Conservation (phyloP, 2,888 invertebrate species). For the Drosophila putrida region DNA sequence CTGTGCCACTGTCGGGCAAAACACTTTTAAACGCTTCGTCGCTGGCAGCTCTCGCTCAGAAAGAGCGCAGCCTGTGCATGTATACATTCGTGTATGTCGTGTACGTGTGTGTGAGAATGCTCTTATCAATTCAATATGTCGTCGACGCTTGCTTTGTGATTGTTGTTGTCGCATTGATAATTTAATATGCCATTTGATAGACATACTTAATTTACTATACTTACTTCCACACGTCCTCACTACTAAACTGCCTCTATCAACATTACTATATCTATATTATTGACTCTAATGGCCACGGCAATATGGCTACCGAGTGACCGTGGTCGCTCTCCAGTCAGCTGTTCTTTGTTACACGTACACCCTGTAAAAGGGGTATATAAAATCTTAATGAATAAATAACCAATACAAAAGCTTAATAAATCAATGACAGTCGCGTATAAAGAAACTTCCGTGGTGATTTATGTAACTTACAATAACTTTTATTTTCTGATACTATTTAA, state of each 20-base stretch:
- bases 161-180: constrained; percentile 52
- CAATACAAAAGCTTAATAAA: not conserved
- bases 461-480: too few species aligned
- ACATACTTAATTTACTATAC: constrained; percentile 57
- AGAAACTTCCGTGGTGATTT: not conserved
- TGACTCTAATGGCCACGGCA: constrained; percentile 42
- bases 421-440: not conserved
- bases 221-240: constrained; percentile 74
- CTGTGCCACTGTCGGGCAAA: constrained; percentile 62
- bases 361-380: constrained; percentile 20
- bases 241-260: constrained; percentile 33
- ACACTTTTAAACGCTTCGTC: constrained; percentile 79
- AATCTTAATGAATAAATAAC: not conserved
- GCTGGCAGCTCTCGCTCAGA: constrained; percentile 46
- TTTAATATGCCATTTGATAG: constrained; percentile 67
- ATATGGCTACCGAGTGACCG: constrained; percentile 69
- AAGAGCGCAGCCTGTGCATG: constrained; percentile 42
- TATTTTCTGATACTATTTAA: not conserved
- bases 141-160: constrained; percentile 49
- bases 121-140: constrained; percentile 75
- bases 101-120: constrained; percentile 27
- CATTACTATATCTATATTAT: constrained; percentile 13
- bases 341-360: constrained; percentile 67
- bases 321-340: constrained; percentile 71
- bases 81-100: constrained; percentile 17